Evolutionary conservation across 2,113 vertebrate species (phyloP).

Genomic region (Bambusicola thoracicus): DNA sequence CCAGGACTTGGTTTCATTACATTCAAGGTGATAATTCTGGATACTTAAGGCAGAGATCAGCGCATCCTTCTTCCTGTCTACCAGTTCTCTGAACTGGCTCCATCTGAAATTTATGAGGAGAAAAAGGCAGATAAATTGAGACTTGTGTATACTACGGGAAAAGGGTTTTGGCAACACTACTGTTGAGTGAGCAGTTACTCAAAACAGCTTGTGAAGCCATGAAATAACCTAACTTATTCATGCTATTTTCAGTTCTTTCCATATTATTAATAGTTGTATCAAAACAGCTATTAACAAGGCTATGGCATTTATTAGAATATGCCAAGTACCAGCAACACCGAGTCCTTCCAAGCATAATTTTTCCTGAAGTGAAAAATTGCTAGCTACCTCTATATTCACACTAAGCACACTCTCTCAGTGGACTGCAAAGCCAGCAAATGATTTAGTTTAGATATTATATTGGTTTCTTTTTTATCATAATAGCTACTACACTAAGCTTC

Average conservation of each 20-base stretch:
- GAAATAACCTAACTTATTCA: neutral
- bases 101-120: constrained; percentile 79
- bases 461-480: neutral
- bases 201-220: neutral
- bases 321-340: neutral
- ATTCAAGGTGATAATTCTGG: constrained; percentile 98
- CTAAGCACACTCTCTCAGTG: neutral
- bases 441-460: neutral
- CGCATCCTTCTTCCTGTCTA: constrained; percentile 95
- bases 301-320: neutral
- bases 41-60: constrained; percentile 94
- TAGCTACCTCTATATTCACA: neutral
- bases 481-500: neutral
- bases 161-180: neutral
- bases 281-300: neutral
- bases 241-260: neutral
- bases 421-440: neutral
- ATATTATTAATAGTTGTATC: neutral
- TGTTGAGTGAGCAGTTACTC: neutral
- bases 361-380: neutral
- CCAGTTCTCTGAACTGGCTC: constrained; percentile 97
- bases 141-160: neutral
- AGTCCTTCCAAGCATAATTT: neutral
- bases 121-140: neutral
- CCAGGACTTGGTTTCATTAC: constrained; percentile 99